Evolutionary conservation across 2,888 invertebrate species (phyloP).

Genomic region (Tineola bisselliella): DNA sequence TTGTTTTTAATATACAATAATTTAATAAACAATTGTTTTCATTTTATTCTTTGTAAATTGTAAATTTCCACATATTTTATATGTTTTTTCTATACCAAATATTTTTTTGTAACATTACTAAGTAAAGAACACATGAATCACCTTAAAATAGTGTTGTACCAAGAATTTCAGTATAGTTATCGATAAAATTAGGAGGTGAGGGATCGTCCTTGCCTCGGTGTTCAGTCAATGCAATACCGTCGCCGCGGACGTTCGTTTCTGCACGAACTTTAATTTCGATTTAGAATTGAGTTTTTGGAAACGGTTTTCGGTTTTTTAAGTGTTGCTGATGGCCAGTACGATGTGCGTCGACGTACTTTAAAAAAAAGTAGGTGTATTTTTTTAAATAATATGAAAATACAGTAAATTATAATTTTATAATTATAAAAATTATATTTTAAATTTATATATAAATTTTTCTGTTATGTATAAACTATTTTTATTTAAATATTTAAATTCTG

Average conservation of each 20-base stretch:
- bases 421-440: no score
- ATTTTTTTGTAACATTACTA: neutral
- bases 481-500: neutral
- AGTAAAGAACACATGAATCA: neutral
- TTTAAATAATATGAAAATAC: neutral
- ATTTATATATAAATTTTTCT: neutral
- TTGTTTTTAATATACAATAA: no score
- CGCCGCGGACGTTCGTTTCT: neutral
- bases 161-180: neutral
- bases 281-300: neutral
- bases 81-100: no score
- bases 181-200: neutral
- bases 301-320: neutral
- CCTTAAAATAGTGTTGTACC: neutral
- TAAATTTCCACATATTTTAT: no score
- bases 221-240: neutral
- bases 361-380: neutral
- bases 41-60: no score
- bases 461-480: neutral
- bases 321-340: conserved; percentile 1
- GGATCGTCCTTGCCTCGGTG: neutral
- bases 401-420: no score
- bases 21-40: no score
- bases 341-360: neutral
- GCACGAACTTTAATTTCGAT: neutral